Conservation (phyloP, 2,113 vertebrate species). For the Scomber japonicus region DNA sequence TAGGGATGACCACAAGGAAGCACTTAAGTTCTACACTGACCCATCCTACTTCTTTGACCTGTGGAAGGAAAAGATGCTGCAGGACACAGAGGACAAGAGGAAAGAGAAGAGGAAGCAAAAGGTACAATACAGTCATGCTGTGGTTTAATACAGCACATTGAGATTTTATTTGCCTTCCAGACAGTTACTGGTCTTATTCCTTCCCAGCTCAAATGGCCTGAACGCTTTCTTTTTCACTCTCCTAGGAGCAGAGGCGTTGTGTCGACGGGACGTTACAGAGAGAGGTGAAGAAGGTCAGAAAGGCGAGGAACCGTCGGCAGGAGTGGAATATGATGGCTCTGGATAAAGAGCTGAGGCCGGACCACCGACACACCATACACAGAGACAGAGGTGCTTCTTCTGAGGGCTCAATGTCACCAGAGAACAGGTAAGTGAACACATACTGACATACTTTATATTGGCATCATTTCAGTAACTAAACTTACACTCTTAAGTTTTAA, state of each 20-base stretch:
- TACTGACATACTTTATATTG: neutral
- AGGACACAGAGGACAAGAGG: constrained; percentile 98
- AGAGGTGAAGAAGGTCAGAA: constrained; percentile 99
- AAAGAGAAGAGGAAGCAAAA: constrained; percentile 91
- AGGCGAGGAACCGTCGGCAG: constrained; percentile 98
- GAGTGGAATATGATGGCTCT: constrained; percentile 99
- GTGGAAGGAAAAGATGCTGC: constrained; percentile 99
- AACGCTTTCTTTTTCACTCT: neutral
- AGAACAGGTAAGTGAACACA: constrained; percentile 90
- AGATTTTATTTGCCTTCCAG: neutral
- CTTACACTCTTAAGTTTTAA: neutral
- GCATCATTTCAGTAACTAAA: neutral
- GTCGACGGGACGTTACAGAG: constrained; percentile 96
- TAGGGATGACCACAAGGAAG: constrained; percentile 97
- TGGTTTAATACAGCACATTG: neutral
- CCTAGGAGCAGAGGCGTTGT: constrained; percentile 93
- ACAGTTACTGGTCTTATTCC: neutral
- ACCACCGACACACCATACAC: constrained; percentile 94
- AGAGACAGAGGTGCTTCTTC: constrained; percentile 93
- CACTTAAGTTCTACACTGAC: constrained; percentile 97
- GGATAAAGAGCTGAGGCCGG: constrained; percentile 99
- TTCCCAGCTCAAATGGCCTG: neutral
- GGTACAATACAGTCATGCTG: constrained; percentile 45
- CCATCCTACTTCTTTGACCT: constrained; percentile 99
- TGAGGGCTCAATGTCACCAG: constrained; percentile 96